Conservation (phyloP, 2,113 vertebrate species). For the Shinisaurus crocodilurus region DNA sequence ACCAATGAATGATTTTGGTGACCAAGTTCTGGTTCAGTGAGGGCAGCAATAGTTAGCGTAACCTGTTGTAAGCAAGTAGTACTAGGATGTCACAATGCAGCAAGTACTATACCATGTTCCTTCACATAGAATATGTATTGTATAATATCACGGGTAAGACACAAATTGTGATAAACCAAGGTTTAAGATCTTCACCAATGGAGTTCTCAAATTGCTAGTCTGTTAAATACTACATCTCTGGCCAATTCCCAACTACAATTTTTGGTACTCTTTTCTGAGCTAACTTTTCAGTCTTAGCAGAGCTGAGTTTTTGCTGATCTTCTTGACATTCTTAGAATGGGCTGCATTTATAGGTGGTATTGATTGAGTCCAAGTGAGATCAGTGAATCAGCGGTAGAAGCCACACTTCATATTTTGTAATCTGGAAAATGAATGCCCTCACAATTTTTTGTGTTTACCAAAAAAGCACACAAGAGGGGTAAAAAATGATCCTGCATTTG, state of each 20-base stretch:
- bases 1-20: not conserved
- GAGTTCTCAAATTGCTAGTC: not conserved
- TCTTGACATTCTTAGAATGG: slow-evolving; percentile 50
- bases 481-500: slow-evolving; percentile 71
- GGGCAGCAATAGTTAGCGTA: not conserved
- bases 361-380: slow-evolving; percentile 58
- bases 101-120: not conserved
- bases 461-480: slow-evolving; percentile 58
- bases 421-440: slow-evolving; percentile 69
- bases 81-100: not conserved
- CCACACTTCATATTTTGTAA: slow-evolving; percentile 62
- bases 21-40: not conserved
- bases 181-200: not conserved
- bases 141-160: not conserved
- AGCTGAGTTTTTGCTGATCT: slow-evolving; percentile 26
- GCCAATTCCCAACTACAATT: not conserved
- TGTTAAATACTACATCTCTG: not conserved
- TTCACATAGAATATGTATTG: not conserved
- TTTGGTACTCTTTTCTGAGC: slow-evolving; percentile 21
- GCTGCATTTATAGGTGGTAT: slow-evolving; percentile 55
- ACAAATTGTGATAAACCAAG: not conserved
- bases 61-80: not conserved
- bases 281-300: slow-evolving; percentile 7
- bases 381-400: slow-evolving; percentile 59
- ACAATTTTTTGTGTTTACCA: slow-evolving; percentile 62